phyloP scores from a whole-genome alignment of 64 coral and sea anemone genomes.

The Dendrophyllia cribrosa region DNA sequence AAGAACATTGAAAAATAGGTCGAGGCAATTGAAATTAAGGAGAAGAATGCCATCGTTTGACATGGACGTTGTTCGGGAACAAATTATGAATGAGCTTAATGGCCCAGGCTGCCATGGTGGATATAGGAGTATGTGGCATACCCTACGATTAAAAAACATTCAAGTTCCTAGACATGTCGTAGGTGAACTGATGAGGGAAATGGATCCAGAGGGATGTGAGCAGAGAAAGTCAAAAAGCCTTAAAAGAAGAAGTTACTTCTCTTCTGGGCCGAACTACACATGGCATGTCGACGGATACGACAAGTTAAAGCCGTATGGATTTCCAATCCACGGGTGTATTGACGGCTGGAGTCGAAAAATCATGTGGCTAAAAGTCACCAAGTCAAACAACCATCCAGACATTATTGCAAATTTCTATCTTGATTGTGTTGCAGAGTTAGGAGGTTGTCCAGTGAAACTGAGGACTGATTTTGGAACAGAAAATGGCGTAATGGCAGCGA shows the following conservation, averaged over 20 bases:
- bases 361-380: conserved; percentile 84
- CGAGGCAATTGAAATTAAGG: conserved; percentile 49
- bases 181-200: conserved; percentile 66
- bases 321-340: conserved; percentile 81
- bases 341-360: conserved; percentile 79
- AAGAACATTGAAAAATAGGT: conserved; percentile 74
- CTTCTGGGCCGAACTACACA: conserved; percentile 74
- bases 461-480: conserved; percentile 86
- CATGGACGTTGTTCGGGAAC: conserved; percentile 62
- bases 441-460: conserved; percentile 69
- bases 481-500: conserved; percentile 82
- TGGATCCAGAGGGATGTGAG: conserved; percentile 82
- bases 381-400: conserved; percentile 78
- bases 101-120: conserved; percentile 61
- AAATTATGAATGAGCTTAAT: conserved; percentile 52
- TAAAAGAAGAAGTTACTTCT: conserved; percentile 68
- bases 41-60: conserved; percentile 64
- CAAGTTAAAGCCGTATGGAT: conserved; percentile 74
- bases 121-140: conserved; percentile 82
- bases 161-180: conserved; percentile 82
- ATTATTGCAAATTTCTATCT: conserved; percentile 80
- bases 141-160: conserved; percentile 38
- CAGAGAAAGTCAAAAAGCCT: conserved; percentile 47
- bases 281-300: conserved; percentile 81
- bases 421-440: conserved; percentile 60